These are phyloP conservation scores for Drosophila nannoptera DNA, from an alignment of 1,140 invertebrate genomes.

Conservation along the genomic window DNA sequence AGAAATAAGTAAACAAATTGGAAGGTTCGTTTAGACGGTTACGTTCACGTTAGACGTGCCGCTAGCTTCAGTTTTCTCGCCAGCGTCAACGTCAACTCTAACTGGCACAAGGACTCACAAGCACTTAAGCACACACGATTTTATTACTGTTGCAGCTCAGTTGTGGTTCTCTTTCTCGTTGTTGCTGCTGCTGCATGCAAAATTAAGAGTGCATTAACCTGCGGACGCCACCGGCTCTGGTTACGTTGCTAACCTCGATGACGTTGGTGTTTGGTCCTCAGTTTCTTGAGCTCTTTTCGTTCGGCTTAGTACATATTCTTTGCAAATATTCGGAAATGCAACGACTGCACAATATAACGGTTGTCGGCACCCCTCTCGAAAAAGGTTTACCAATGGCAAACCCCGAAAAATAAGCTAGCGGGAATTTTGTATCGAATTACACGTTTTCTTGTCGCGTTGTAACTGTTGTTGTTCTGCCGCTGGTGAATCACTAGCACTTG, in stretches of 20 bases:
- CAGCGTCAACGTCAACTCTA: conserved; percentile 38
- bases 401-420: conserved; percentile 28
- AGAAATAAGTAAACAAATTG: conserved; percentile 4
- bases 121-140: conserved; percentile 36
- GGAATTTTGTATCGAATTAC: conserved; percentile 65
- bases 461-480: conserved; percentile 21
- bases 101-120: conserved; percentile 67
- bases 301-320: conserved; percentile 5
- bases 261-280: conserved; percentile 20
- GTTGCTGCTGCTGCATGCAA: conserved; percentile 31
- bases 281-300: conserved; percentile 13
- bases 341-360: conserved; percentile 59
- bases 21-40: not conserved
- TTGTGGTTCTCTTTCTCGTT: not conserved
- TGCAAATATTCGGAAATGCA: conserved; percentile 57
- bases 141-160: not conserved
- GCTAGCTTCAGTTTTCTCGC: conserved; percentile 6
- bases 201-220: conserved; percentile 65
- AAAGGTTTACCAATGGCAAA: conserved; percentile 26
- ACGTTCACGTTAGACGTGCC: no score
- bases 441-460: conserved; percentile 30
- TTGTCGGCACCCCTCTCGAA: conserved; percentile 35
- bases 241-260: conserved; percentile 53
- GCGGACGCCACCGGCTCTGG: conserved; percentile 49
- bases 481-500: conserved; percentile 43